phyloP scores from a whole-genome alignment of 2,797 vertebrate genomes.

The Leptoclinus maculatus region DNA sequence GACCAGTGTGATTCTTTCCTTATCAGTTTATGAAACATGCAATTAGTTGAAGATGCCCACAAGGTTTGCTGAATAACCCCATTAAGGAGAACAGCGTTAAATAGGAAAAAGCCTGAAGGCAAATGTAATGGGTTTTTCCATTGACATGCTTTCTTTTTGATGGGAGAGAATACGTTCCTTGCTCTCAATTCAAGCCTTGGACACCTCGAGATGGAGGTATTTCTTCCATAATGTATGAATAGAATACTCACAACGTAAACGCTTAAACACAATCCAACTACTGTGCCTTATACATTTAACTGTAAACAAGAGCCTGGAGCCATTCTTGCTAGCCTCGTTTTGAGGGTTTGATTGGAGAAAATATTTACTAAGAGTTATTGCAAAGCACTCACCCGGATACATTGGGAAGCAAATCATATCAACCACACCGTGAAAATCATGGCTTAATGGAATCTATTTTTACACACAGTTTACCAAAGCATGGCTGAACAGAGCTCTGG shows the following conservation, averaged over 20 bases:
- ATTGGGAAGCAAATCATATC: slow-evolving; percentile 51
- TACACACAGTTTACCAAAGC: slow-evolving; percentile 56
- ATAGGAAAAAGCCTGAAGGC: slow-evolving; percentile 72
- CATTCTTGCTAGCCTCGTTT: slow-evolving; percentile 11
- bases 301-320: slow-evolving; percentile 18
- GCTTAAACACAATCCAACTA: slow-evolving; percentile 21
- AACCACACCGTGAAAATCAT: slow-evolving; percentile 52
- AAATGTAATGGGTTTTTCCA: slow-evolving; percentile 77
- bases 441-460: slow-evolving; percentile 73
- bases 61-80: slow-evolving; percentile 77
- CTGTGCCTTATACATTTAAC: slow-evolving; percentile 14
- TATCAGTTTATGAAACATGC: slow-evolving; percentile 80
- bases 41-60: slow-evolving; percentile 75
- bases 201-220: slow-evolving; percentile 54
- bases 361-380: slow-evolving; percentile 34
- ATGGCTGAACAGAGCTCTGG: slow-evolving; percentile 49
- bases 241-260: slow-evolving; percentile 39
- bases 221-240: slow-evolving; percentile 48
- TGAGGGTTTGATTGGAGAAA: slow-evolving; percentile 27
- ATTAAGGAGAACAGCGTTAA: slow-evolving; percentile 77
- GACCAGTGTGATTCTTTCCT: slow-evolving; percentile 70
- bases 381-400: slow-evolving; percentile 29
- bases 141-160: slow-evolving; percentile 74
- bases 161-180: slow-evolving; percentile 51
- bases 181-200: slow-evolving; percentile 48